Conservation (phyloP, 37 sponge, comb jelly and placozoan species). For the Spongia lamella region DNA sequence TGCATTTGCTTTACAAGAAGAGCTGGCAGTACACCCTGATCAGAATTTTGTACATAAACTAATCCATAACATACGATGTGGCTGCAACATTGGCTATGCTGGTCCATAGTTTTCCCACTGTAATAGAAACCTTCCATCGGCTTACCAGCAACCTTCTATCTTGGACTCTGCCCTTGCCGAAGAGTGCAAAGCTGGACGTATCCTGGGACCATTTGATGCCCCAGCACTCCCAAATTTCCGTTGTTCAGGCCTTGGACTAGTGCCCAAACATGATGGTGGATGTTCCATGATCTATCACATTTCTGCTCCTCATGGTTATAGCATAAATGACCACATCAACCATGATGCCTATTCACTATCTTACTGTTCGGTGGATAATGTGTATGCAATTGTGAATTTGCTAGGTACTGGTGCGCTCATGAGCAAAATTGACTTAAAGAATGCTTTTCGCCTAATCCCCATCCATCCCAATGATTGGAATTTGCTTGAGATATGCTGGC, state of each 20-base stretch:
- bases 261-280: conserved; percentile 32
- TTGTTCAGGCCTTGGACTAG: conserved; percentile 39
- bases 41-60: conserved; percentile 12
- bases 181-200: conserved; percentile 5
- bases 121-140: conserved; percentile 29
- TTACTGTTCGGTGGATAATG: too few relatives aligned
- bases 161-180: conserved; percentile 9
- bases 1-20: too few relatives aligned
- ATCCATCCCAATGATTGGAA: too few relatives aligned
- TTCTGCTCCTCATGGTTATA: conserved; percentile 41
- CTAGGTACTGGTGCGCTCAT: too few relatives aligned
- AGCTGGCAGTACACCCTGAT: conserved; percentile 28
- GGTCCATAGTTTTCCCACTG: conserved; percentile 11
- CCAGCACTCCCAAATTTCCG: conserved; percentile 22
- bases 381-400: too few relatives aligned
- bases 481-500: too few relatives aligned
- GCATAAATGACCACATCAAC: too few relatives aligned
- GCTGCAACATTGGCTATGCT: conserved; percentile 8
- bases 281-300: conserved; percentile 50
- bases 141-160: conserved; percentile 25
- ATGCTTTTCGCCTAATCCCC: too few relatives aligned
- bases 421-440: too few relatives aligned
- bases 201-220: conserved; percentile 12
- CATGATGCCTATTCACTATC: too few relatives aligned
- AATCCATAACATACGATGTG: conserved; percentile 11